These are phyloP conservation scores for Ploceus nigricollis DNA, from an alignment of 2,113 vertebrate genomes.

Conservation along the genomic window DNA sequence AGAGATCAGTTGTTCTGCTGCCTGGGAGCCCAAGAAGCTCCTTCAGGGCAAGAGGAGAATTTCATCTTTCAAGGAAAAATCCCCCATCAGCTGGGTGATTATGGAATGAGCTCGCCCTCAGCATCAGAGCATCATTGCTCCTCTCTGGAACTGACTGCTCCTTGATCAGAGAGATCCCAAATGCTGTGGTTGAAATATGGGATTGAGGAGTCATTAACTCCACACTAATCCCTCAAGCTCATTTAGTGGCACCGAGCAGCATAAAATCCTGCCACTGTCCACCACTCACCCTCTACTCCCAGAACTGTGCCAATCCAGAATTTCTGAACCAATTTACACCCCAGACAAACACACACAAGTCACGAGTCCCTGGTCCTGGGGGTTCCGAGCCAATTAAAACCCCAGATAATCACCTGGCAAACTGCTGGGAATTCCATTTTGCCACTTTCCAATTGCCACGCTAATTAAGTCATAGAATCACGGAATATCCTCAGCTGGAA, in stretches of 20 bases:
- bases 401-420: accelerated
- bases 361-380: neutral
- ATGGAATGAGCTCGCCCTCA: accelerated
- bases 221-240: constrained; percentile 18
- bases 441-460: neutral
- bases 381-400: neutral
- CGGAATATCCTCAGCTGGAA: neutral
- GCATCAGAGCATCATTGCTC: neutral
- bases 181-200: neutral
- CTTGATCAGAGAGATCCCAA: neutral
- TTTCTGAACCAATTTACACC: neutral
- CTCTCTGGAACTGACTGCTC: neutral
- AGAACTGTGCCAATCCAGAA: neutral
- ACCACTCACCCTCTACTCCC: accelerated
- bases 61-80: neutral
- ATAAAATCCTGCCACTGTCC: neutral
- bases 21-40: neutral
- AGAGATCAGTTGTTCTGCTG: neutral
- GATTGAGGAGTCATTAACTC: constrained; percentile 1
- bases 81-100: accelerated
- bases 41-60: neutral
- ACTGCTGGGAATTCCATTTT: neutral
- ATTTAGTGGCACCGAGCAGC: neutral
- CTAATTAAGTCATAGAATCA: neutral
- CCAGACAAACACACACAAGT: neutral